Percentiles rank a stretch among this genome's conserved stretches.
These are phyloP conservation scores for Linnaemya vulpina DNA, from an alignment of 2,888 invertebrate species.

Conservation along the genomic window DNA sequence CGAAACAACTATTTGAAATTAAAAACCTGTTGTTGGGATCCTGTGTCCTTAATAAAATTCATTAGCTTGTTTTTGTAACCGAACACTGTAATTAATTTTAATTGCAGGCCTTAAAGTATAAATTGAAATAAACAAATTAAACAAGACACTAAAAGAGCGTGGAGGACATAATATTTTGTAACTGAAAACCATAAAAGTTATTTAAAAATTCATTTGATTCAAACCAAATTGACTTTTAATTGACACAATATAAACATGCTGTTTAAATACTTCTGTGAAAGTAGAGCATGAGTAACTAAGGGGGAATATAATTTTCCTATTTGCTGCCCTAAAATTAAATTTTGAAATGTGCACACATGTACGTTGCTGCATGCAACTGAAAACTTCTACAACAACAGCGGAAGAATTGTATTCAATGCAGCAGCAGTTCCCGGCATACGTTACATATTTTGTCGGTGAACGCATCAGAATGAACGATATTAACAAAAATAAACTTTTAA, in stretches of 20 bases:
- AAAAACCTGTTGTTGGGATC: background rate
- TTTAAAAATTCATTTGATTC: background rate
- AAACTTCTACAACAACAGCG: background rate
- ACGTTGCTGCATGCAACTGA: background rate
- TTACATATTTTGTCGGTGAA: background rate
- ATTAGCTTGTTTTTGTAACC: background rate
- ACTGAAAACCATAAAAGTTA: background rate
- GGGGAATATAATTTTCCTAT: background rate
- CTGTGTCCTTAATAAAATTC: background rate
- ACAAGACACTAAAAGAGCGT: slow-evolving; percentile 9
- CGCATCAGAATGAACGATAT: background rate
- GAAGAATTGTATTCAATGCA: background rate
- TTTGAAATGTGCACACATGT: background rate
- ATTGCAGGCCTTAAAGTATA: slow-evolving; percentile 8
- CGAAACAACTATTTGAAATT: background rate
- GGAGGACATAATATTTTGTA: background rate
- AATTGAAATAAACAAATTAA: slow-evolving; percentile 6
- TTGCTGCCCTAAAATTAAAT: background rate
- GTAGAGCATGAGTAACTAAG: background rate
- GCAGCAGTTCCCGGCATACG: background rate
- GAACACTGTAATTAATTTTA: slow-evolving; percentile 18
- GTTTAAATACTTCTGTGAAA: background rate
- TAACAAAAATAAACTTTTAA: background rate
- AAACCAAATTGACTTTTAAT: slow-evolving; percentile 9
- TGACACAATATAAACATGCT: background rate